phyloP scores from a whole-genome alignment of 2,113 vertebrate species.

The Origma solitaria region DNA sequence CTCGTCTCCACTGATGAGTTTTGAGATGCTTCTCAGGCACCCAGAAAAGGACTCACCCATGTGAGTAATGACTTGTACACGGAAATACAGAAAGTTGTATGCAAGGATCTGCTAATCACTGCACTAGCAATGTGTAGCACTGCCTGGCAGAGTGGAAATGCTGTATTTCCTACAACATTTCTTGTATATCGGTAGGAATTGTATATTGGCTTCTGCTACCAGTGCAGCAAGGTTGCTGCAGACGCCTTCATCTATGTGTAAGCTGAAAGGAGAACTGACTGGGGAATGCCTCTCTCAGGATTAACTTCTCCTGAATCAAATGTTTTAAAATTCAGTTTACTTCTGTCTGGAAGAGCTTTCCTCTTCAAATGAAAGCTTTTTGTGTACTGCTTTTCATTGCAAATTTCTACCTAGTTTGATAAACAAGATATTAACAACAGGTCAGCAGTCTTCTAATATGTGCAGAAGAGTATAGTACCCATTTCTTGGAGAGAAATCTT shows the following conservation, averaged over 20 bases:
- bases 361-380: background rate
- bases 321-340: background rate
- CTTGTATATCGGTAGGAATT: no score
- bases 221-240: background rate
- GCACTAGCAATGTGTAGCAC: no score
- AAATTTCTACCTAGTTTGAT: background rate
- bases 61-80: fast-evolving
- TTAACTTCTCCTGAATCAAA: background rate
- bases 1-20: background rate
- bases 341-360: background rate
- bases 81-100: background rate
- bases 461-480: background rate
- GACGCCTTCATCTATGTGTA: background rate
- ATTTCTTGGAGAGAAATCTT: background rate
- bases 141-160: no score
- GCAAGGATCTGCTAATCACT: background rate
- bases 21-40: background rate
- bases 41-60: background rate
- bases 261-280: background rate
- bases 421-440: background rate
- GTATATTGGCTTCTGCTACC: background rate
- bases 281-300: background rate
- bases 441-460: background rate
- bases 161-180: background rate
- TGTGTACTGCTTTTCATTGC: background rate